These are phyloP conservation scores for Spodoptera exigua DNA, from an alignment of 2,888 invertebrate genomes.

Conservation along the genomic window DNA sequence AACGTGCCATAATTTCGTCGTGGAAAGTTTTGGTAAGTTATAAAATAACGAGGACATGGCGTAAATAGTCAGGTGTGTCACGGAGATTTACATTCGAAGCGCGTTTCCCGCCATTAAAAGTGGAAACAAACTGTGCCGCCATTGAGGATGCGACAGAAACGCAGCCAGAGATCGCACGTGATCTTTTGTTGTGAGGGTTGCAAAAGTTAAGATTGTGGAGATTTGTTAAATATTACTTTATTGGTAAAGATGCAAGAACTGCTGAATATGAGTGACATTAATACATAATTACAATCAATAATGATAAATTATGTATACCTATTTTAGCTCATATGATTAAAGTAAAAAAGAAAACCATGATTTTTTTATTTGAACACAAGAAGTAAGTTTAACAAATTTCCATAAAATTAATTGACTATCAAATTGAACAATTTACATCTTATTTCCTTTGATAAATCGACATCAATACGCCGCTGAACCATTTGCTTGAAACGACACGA, in stretches of 20 bases:
- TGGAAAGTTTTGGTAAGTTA: slow-evolving; percentile 77
- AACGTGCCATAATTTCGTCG: slow-evolving; percentile 74
- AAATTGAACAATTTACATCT: no score
- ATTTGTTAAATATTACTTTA: background rate
- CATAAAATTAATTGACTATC: no score
- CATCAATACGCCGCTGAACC: slow-evolving; percentile 33
- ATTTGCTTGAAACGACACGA: slow-evolving; percentile 41
- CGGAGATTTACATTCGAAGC: slow-evolving; percentile 78
- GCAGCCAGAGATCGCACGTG: slow-evolving; percentile 31
- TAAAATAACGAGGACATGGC: slow-evolving; percentile 77
- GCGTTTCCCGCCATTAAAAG: slow-evolving; percentile 78
- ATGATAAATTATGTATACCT: no score
- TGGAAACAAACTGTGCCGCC: slow-evolving; percentile 50
- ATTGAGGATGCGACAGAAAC: slow-evolving; percentile 43
- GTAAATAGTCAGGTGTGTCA: slow-evolving; percentile 80
- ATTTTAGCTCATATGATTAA: no score
- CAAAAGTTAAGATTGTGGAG: background rate
- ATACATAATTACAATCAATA: no score
- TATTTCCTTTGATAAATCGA: slow-evolving; percentile 20
- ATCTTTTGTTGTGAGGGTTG: slow-evolving; percentile 18
- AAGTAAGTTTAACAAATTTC: background rate
- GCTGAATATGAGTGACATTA: no score
- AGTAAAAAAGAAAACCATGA: no score
- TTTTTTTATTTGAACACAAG: no score
- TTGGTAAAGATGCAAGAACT: no score